These are phyloP conservation scores for Denticeps clupeoides DNA, from an alignment of 2,797 vertebrate species.

Conservation along the genomic window DNA sequence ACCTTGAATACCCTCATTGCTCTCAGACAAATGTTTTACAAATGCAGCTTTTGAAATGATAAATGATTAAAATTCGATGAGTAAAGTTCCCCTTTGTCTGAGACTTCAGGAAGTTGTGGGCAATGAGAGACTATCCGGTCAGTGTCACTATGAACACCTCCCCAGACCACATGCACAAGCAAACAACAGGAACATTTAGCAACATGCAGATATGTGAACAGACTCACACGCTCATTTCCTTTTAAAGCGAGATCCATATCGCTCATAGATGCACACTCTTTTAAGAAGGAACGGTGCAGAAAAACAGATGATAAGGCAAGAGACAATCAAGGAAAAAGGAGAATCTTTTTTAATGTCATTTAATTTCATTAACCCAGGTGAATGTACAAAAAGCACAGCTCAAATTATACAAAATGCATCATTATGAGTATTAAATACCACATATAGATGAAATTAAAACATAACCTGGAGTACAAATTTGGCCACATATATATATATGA, in stretches of 20 bases:
- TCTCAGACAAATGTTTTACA: no score
- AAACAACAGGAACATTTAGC: slow-evolving; percentile 23
- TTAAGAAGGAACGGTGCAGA: not conserved
- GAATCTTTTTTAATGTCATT: slow-evolving; percentile 27
- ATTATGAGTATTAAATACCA: no score
- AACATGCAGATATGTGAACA: no score
- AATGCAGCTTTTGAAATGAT: no score
- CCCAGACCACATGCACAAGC: slow-evolving; percentile 18
- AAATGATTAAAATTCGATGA: no score
- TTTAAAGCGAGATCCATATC: no score
- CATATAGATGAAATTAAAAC: no score
- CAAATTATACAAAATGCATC: slow-evolving; percentile 24
- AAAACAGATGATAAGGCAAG: slow-evolving; percentile 60
- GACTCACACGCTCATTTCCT: slow-evolving; percentile 8
- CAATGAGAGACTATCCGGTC: not conserved
- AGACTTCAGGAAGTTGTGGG: not conserved
- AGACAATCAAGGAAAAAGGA: slow-evolving; percentile 18
- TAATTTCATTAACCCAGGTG: slow-evolving; percentile 45
- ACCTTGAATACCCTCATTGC: no score
- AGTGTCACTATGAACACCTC: not conserved
- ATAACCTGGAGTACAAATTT: no score
- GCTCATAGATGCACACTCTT: no score
- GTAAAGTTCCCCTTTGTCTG: no score
- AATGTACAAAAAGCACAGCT: slow-evolving; percentile 13
- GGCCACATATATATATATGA: no score